phyloP scores from a whole-genome alignment of 92 coral and sea anemone species.

The Parazoanthus darwini region DNA sequence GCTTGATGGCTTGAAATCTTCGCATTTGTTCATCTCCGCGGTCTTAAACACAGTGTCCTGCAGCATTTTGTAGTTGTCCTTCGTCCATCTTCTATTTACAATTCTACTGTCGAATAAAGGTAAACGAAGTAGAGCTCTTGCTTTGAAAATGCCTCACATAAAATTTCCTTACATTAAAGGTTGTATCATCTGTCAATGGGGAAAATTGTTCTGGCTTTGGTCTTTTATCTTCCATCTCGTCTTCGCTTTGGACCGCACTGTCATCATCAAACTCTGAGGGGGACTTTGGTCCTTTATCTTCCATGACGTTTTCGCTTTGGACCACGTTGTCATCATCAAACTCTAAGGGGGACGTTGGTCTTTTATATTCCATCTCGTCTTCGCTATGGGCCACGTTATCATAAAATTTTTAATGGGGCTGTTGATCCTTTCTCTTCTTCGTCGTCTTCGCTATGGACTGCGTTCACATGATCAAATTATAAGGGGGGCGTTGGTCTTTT shows the following conservation, averaged over 20 bases:
- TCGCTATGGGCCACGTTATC: background rate
- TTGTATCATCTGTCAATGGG: too few relatives aligned
- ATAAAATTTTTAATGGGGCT: too few relatives aligned
- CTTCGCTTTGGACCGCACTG: background rate
- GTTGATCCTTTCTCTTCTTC: background rate
- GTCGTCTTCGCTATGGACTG: constrained; percentile 15
- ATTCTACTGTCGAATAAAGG: constrained; percentile 34
- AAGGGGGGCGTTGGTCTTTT: background rate
- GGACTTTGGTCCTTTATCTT: background rate
- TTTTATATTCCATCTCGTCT: background rate
- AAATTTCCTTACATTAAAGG: too few relatives aligned
- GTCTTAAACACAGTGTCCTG: constrained; percentile 16
- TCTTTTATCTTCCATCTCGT: too few relatives aligned
- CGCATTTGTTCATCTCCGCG: background rate
- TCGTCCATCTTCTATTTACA: constrained; percentile 43
- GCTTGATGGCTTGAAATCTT: background rate
- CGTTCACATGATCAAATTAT: background rate
- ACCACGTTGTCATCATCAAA: background rate
- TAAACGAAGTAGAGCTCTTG: constrained; percentile 28
- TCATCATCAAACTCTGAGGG: too few relatives aligned
- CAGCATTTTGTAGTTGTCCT: constrained; percentile 30
- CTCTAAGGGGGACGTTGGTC: too few relatives aligned
- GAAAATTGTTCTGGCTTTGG: too few relatives aligned
- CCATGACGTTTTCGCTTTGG: background rate
- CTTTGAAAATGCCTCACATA: constrained; percentile 18